Conservation (phyloP, 2,888 invertebrate species). For the Pelosia muscerda region DNA sequence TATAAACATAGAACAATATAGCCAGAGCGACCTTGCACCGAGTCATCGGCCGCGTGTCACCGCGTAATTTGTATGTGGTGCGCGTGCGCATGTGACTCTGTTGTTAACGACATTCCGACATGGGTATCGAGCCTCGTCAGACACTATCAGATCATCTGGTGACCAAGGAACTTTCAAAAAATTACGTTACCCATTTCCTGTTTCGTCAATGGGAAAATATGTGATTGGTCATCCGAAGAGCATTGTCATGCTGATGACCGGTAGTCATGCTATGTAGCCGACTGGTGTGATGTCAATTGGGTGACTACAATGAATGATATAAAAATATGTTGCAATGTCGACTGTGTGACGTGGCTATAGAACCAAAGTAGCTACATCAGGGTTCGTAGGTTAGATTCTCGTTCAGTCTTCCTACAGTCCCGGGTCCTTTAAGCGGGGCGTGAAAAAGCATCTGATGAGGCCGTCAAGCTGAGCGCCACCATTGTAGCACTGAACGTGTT, state of each 20-base stretch:
- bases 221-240: slow-evolving; percentile 11
- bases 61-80: slow-evolving; percentile 30
- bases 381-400: neutral
- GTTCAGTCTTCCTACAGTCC: too few species aligned
- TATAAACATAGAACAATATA: slow-evolving; percentile 4
- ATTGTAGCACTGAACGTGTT: too few species aligned
- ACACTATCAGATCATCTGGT: slow-evolving; percentile 14
- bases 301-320: neutral
- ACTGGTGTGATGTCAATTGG: neutral
- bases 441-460: too few species aligned
- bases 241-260: slow-evolving; percentile 3
- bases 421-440: too few species aligned
- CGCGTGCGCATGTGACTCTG: slow-evolving; percentile 16
- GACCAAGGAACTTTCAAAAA: slow-evolving; percentile 8
- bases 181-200: slow-evolving; percentile 14
- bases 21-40: slow-evolving; percentile 37
- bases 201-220: slow-evolving; percentile 17
- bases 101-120: slow-evolving; percentile 24
- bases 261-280: neutral
- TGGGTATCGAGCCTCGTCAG: slow-evolving; percentile 3
- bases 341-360: neutral
- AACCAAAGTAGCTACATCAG: neutral
- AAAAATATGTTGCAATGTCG: neutral
- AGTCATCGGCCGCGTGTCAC: slow-evolving; percentile 27
- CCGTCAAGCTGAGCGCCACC: too few species aligned